Base-by-base conservation (phyloP, 2,888 invertebrate species). In the Gastracanthus pulcherrimus region DNA sequence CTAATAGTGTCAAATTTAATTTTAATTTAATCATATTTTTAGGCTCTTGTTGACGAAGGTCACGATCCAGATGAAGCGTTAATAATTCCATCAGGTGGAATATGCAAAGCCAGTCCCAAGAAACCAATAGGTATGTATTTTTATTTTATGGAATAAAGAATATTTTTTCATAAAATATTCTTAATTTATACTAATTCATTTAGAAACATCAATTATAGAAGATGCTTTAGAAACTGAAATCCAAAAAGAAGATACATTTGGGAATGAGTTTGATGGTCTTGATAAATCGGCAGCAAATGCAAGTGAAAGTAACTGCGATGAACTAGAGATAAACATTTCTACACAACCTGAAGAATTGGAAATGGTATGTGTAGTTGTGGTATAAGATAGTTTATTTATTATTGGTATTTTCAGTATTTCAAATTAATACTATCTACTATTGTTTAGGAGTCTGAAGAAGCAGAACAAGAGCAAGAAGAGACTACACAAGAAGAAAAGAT, bases 11-110 rank as follows among this genome's bases (percentile, higher is more conserved):
- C 29, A n/a, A 11, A 11, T 3, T 23, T 29, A 41, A 6, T 45
- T 23, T 75, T 7, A 36, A n/a, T 45, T 60, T 76, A 16, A n/a
- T 71, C 26, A 45, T 19, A 60, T 79, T 23, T 80, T 36, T 89
- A 96, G 94, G 94, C 95, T 7, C 88, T 94, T 70, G 93, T 93
- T 87, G 94, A 95, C 16, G 95, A 96, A 89, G 96, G 96, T 3
- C 92, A 94, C 80, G 95, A 97, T 92, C 96, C 97, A 2, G 95
- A 94, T 9, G 95, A 94, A 36, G 95, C 93, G 89, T 90, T 94
- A 13, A 90, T 91, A n/a, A 84, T 91, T 71, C 91, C 91, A 13
- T 88, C 88, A 74, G 88, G 88, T 31, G 90, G 90, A 69, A 86
- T 85, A 16, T 86, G 84, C 48, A 91, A 89, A 86, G 80, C 85